A percentile compares a stretch with the other conserved stretches of the same genome.
phyloP scores from a whole-genome alignment of 2,113 vertebrate genomes.

The Poeciliopsis occidentalis region DNA sequence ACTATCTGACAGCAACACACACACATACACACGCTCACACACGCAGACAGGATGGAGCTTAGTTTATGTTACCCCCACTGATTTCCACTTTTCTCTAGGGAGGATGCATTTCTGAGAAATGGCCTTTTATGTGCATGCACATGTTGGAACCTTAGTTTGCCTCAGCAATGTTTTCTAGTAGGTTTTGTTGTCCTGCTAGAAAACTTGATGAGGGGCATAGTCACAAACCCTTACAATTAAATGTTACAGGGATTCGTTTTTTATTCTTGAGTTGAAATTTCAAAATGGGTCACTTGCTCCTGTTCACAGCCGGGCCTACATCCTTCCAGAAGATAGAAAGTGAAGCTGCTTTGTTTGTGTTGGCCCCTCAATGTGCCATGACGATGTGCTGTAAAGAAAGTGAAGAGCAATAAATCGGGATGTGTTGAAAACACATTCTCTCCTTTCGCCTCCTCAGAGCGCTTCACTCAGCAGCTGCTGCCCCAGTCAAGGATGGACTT shows the following conservation, averaged over 20 bases:
- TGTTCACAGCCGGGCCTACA: slow-evolving; percentile 23
- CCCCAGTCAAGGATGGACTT: slow-evolving; percentile 79
- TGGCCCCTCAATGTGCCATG: slow-evolving; percentile 37
- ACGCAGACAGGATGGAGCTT: slow-evolving; percentile 11
- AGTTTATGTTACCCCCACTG: slow-evolving; percentile 27
- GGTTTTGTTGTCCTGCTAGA: slow-evolving; percentile 11
- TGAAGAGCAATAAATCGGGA: slow-evolving; percentile 8
- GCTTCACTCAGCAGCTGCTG: slow-evolving; percentile 88
- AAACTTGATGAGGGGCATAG: background rate
- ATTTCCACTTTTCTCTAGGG: slow-evolving; percentile 21
- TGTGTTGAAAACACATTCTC: slow-evolving; percentile 3
- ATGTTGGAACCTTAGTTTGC: background rate
- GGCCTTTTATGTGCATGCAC: background rate
- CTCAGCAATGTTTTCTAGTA: background rate
- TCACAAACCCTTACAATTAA: background rate
- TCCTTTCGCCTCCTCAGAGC: slow-evolving; percentile 80
- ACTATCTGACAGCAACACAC: slow-evolving; percentile 59
- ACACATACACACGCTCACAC: background rate
- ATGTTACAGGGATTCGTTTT: background rate
- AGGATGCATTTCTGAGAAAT: slow-evolving; percentile 19
- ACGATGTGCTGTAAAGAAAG: slow-evolving; percentile 15
- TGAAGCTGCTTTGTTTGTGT: slow-evolving; percentile 52
- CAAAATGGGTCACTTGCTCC: slow-evolving; percentile 16
- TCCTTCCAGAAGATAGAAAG: slow-evolving; percentile 32
- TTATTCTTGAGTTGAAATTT: background rate